Conservation (phyloP, 2,113 vertebrate genomes). For the Istiophorus platypterus region DNA sequence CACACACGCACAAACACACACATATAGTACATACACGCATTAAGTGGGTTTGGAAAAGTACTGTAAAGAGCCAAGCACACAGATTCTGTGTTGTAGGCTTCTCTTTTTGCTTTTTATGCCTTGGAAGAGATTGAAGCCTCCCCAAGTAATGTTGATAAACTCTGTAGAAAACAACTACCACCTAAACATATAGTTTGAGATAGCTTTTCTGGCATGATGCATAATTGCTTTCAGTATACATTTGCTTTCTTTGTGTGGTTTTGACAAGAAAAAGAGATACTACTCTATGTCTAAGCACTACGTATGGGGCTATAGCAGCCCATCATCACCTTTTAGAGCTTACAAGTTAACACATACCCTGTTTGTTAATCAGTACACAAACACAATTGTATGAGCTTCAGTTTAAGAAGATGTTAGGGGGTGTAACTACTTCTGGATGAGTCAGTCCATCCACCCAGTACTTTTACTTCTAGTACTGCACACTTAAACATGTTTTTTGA, state of each 20-base stretch:
- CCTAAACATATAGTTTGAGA: neutral
- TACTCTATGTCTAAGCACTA: neutral
- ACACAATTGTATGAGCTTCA: neutral
- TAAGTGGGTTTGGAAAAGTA: slow-evolving; percentile 48
- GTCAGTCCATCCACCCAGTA: neutral
- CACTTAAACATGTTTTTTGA: too few relatives aligned
- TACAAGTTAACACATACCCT: neutral
- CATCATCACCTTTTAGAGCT: too few relatives aligned
- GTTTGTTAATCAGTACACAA: neutral
- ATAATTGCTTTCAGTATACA: neutral
- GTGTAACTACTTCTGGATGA: neutral
- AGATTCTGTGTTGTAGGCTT: slow-evolving; percentile 22
- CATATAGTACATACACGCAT: slow-evolving; percentile 27
- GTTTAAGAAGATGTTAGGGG: neutral
- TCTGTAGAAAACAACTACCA: neutral
- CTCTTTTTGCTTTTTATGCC: slow-evolving; percentile 8
- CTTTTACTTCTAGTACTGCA: too few relatives aligned
- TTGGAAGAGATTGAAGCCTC: slow-evolving; percentile 9
- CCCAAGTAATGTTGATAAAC: neutral
- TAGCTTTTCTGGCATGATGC: neutral
- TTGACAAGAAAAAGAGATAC: neutral
- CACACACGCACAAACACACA: neutral
- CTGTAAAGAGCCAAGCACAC: slow-evolving; percentile 8
- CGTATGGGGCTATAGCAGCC: neutral
- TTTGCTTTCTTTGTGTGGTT: neutral